phyloP scores from a whole-genome alignment of 2,888 invertebrate genomes.

The Crematogaster levior region DNA sequence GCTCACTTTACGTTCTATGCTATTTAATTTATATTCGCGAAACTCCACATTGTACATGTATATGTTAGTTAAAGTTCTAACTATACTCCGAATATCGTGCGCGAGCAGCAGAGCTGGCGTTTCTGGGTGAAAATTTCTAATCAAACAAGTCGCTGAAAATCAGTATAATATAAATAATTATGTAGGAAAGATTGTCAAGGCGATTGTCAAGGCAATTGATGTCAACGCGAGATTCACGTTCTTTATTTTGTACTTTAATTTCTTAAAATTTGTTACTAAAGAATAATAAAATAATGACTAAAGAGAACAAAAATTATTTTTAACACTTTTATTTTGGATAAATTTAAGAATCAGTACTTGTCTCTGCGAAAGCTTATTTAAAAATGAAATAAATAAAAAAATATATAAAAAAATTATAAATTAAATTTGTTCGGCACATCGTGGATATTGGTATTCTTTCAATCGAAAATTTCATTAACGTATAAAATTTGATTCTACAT shows the following conservation, averaged over 20 bases:
- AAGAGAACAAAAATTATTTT: neutral
- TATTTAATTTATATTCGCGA: constrained; percentile 76
- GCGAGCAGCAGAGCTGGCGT: constrained; percentile 19
- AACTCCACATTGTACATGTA: constrained; percentile 62
- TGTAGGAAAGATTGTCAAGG: neutral
- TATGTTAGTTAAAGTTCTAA: constrained; percentile 63
- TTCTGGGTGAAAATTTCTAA: neutral
- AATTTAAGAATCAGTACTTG: neutral
- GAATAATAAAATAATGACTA: neutral
- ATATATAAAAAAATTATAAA: neutral
- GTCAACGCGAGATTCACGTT: neutral
- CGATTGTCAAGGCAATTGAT: too few relatives aligned
- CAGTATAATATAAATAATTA: neutral
- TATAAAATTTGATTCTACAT: neutral
- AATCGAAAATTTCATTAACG: neutral
- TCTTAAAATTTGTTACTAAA: neutral
- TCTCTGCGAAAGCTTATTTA: neutral
- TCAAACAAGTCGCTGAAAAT: constrained; percentile 8
- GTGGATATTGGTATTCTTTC: neutral
- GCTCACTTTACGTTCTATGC: constrained; percentile 69
- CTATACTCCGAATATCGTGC: constrained; percentile 56
- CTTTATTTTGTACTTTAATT: neutral
- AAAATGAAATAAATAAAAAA: neutral
- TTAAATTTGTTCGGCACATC: neutral
- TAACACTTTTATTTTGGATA: neutral